These are phyloP conservation scores for Ardeotis arabs DNA, from an alignment of 2,113 vertebrate species.

Conservation along the genomic window DNA sequence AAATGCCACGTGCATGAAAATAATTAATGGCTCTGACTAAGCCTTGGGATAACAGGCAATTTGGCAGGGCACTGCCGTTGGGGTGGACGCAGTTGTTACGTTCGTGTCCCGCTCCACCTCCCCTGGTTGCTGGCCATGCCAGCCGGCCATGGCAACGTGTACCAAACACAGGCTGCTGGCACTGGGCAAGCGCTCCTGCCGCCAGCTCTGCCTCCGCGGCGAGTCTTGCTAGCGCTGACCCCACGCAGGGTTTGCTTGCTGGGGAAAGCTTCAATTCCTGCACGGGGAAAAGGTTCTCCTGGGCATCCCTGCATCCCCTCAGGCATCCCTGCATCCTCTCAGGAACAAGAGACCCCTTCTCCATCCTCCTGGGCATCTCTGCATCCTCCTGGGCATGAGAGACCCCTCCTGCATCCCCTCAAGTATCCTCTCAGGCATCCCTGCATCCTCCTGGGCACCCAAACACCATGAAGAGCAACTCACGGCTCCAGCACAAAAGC, in stretches of 20 bases:
- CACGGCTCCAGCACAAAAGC: background rate
- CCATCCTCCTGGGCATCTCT: background rate
- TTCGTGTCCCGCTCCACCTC: background rate
- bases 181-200: background rate
- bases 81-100: background rate
- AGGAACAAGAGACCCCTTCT: background rate
- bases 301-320: rapidly evolving
- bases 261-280: background rate
- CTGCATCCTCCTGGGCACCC: background rate
- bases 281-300: background rate
- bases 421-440: background rate
- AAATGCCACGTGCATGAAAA: background rate
- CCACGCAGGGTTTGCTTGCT: background rate
- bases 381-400: background rate
- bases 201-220: background rate
- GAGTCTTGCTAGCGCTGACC: rapidly evolving
- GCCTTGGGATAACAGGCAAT: background rate
- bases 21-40: background rate
- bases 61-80: background rate
- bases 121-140: rapidly evolving
- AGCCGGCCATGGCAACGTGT: background rate
- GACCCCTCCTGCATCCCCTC: background rate
- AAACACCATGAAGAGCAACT: background rate
- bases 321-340: background rate
- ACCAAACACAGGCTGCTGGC: conserved; percentile 2